Evolutionary conservation across 2,797 vertebrate genomes (phyloP), one percentile per base, ranked within the genome.

Genomic region (Furcifer pardalis): DNA sequence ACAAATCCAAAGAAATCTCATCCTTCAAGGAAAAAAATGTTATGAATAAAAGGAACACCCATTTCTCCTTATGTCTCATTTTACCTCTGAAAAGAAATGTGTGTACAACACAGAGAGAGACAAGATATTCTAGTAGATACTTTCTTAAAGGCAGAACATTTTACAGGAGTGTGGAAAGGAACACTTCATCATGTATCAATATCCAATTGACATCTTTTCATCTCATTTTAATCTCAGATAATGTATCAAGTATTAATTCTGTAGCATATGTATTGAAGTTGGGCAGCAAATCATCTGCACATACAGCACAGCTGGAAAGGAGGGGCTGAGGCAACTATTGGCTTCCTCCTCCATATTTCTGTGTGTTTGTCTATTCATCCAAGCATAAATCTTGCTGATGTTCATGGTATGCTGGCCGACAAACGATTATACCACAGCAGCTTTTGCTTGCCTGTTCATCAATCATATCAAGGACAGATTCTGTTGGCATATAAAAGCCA

Each of bases 371-470:
- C 74, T 71, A 63, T 77, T 66, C 79, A 63, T 62, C 77, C 65
- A 82, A 72, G 79, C 79, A 86, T 86, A 77, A 86, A 86, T 86
- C 79, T 82, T 86, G 79, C 79, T 82, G 74, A 86, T 86, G 84
- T 77, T 81, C 79, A 77, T 81, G 65, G 72, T 71, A 81, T 71
- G 46, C 17, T 30, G 74, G 82, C 77, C 35, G 46, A 78, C 66
- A 82, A 86, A 86, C 79, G 71, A 77, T 71, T 84, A 77, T 1
- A 84, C 42, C 66, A 35, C 37, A 77, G 35, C 42, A 81, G 77
- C 19, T 59, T 77, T 81, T 84, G 65, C 77, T 65, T 77, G 65
- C 10, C 35, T 30, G n/a, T 75, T 84, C 72, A 87, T 76, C 74
- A 80, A 87, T 87, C 77, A 72, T 63, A 35, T 15, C 40, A 37